Conservation (phyloP, 2,113 vertebrate species). For the Brachypteracias leptosomus region DNA sequence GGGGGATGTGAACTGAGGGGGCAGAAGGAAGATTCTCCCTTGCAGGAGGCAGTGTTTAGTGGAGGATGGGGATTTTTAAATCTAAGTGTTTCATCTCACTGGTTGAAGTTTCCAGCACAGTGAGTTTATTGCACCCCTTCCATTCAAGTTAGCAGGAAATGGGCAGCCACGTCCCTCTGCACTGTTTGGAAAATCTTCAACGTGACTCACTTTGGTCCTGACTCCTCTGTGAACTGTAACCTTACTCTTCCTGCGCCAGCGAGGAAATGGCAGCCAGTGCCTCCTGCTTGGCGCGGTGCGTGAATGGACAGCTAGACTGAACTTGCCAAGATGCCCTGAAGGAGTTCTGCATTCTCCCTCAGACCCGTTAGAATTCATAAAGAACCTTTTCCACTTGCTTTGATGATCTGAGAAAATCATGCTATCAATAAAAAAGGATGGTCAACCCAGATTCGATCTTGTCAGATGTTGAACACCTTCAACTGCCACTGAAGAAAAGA, state of each 20-base stretch:
- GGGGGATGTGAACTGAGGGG: not conserved
- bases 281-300: not conserved
- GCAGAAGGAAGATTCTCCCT: not conserved
- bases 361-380: not conserved
- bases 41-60: not conserved
- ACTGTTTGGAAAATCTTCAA: not conserved
- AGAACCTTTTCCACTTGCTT: not conserved
- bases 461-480: not conserved
- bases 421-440: not conserved
- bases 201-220: not conserved
- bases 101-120: not conserved
- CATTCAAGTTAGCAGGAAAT: not conserved
- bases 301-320: not conserved
- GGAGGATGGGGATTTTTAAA: not conserved
- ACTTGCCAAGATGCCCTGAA: not conserved
- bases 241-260: not conserved
- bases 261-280: not conserved
- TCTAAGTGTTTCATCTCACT: not conserved
- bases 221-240: not conserved
- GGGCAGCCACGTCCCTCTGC: not conserved
- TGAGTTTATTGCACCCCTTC: not conserved
- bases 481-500: not conserved
- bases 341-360: not conserved
- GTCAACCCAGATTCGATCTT: not conserved
- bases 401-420: not conserved